Evolutionary conservation across 2,888 invertebrate genomes (phyloP).

Genomic region (Dioctria linearis): DNA sequence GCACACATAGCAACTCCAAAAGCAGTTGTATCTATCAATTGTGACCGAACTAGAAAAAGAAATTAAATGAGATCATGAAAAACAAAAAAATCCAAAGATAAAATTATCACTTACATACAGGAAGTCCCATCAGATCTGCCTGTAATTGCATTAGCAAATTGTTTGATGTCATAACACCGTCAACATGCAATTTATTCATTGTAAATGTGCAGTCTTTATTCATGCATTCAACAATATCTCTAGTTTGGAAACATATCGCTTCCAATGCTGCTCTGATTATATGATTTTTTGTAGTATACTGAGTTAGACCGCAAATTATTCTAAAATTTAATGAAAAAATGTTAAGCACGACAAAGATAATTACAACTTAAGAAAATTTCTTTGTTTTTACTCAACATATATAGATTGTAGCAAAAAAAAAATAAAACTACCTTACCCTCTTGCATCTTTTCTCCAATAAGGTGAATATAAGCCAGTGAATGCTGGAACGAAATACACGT

Average conservation of each 20-base stretch:
- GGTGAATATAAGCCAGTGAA: slow-evolving; percentile 98
- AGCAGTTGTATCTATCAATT: slow-evolving; percentile 90
- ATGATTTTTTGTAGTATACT: slow-evolving; percentile 93
- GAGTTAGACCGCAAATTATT: slow-evolving; percentile 93
- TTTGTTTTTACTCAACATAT: neutral
- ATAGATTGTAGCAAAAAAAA: neutral
- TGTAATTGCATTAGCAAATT: slow-evolving; percentile 95
- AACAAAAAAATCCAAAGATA: neutral
- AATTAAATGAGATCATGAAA: slow-evolving; percentile 40
- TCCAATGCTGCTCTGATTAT: slow-evolving; percentile 95
- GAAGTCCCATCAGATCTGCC: slow-evolving; percentile 93
- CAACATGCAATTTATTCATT: slow-evolving; percentile 87
- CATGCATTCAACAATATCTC: slow-evolving; percentile 95
- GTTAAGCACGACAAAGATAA: neutral
- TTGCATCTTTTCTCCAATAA: slow-evolving; percentile 97
- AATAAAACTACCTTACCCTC: slow-evolving; percentile 76
- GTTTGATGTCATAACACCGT: slow-evolving; percentile 94
- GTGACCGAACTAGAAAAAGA: slow-evolving; percentile 78
- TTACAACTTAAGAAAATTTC: neutral
- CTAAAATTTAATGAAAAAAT: slow-evolving; percentile 72
- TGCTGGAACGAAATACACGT: slow-evolving; percentile 98
- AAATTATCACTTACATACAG: slow-evolving; percentile 79
- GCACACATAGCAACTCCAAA: slow-evolving; percentile 96
- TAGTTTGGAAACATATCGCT: slow-evolving; percentile 96
- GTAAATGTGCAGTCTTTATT: slow-evolving; percentile 92